Conservation (phyloP, 2,113 vertebrate species). For the Equus quagga region DNA sequence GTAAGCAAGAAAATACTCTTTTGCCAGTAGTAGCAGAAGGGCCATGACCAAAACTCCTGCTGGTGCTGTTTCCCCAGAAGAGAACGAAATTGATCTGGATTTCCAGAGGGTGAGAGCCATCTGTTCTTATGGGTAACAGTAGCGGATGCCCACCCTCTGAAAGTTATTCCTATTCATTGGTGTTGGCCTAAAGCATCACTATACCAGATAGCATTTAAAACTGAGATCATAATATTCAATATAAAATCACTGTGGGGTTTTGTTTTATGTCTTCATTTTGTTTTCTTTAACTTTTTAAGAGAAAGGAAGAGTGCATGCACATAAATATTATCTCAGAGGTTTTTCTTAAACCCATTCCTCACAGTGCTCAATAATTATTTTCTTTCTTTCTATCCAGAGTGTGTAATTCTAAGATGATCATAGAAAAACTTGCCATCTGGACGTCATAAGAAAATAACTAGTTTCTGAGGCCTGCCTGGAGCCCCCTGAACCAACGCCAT, state of each 20-base stretch:
- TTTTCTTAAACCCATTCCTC: slow-evolving; percentile 44
- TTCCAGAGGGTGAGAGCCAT: neutral
- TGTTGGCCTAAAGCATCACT: neutral
- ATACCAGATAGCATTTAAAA: slow-evolving; percentile 3
- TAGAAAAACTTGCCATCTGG: slow-evolving; percentile 62
- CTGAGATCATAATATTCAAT: neutral
- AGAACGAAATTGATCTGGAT: neutral
- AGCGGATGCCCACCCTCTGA: neutral
- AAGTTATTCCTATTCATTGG: neutral
- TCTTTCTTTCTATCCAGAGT: slow-evolving; percentile 5
- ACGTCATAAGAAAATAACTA: slow-evolving; percentile 39
- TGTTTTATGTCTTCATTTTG: slow-evolving; percentile 27
- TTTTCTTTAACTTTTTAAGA: neutral
- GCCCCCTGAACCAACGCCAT: neutral
- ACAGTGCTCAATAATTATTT: neutral
- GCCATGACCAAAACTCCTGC: neutral
- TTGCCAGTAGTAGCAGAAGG: neutral
- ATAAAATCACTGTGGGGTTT: neutral
- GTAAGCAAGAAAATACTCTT: neutral
- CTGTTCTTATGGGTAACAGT: neutral
- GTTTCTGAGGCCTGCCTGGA: slow-evolving; percentile 26
- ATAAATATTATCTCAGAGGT: slow-evolving; percentile 14
- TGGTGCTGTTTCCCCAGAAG: neutral
- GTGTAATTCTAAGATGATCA: slow-evolving; percentile 47
- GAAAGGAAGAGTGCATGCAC: neutral